Evolutionary conservation across 2,797 vertebrate genomes (phyloP), one percentile per base, ranked within the genome.

Genomic region (Glyptemys insculpta): DNA sequence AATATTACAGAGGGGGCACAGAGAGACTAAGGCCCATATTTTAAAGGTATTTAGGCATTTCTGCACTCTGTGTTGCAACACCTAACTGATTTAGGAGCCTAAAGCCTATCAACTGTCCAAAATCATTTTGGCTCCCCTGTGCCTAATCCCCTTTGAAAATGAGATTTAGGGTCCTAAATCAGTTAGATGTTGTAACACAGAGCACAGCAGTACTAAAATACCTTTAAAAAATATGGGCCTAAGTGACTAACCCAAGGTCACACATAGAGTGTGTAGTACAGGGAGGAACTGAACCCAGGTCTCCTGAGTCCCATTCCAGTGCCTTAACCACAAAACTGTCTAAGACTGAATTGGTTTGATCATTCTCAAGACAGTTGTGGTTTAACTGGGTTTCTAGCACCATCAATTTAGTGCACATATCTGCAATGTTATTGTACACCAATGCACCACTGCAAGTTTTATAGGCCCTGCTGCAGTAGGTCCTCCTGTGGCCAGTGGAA

Each of bases 401-500:
- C 2, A 0, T 2, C 57, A 18, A 47, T 72, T 72, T 41, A 19
- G n/a, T 74, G 72, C 37, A 23, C 3, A 25, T 8, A 91, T 25
- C 29, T 78, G 65, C 57, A 65, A 27, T 16, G 1, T 7, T 44
- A 37, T 21, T 2, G 0, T 11, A 18, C 10, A 29, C 1, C 1
- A 1, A 19, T n/a, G 31, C 27, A 25, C 85, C 37, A 25, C 10
- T 56, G 3, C 8, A 6, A 1, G 6, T 31, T 83, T 57, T 21
- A 1, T 31, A 82, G 41, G 27, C 25, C 74, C 27, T 47, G 44
- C 74, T 47, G 44, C 74, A 47, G 4, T 15, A 76, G 15, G 44
- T 52, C 44, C 15, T 34, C 47, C 34, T 0, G 6, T 16, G 9
- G 41, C 29, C n/a, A 82, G n/a, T 9, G 78, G 93, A 86, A 14